phyloP scores from a whole-genome alignment of 1,140 invertebrate species.

The Drosophila nasuta region DNA sequence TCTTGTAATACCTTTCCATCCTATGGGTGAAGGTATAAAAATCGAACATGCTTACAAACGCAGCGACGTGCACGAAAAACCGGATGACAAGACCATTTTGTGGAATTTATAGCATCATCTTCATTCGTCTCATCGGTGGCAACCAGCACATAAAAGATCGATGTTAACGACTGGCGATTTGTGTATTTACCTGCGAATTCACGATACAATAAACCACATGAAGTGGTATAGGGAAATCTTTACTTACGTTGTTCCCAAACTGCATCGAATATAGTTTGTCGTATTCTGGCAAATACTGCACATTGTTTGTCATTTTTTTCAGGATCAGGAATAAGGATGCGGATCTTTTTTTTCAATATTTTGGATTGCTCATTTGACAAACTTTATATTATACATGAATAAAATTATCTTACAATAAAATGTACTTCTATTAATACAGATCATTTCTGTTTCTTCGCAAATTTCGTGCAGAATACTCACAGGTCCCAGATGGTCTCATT shows the following conservation, averaged over 20 bases:
- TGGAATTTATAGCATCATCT: conserved; percentile 40
- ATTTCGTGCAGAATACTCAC: conserved; percentile 61
- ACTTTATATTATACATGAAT: conserved; percentile 19
- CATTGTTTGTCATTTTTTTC: conserved; percentile 28
- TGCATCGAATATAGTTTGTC: conserved; percentile 55
- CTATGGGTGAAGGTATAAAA: no score
- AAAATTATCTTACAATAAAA: no score
- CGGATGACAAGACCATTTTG: conserved; percentile 63
- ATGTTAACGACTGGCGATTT: no score
- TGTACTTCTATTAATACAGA: no score
- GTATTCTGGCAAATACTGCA: conserved; percentile 26
- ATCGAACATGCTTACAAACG: conserved; percentile 50
- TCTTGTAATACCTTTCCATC: no score
- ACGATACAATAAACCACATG: neutral
- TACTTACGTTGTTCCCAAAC: conserved; percentile 74
- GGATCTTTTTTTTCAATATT: conserved; percentile 40
- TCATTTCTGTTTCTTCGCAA: no score
- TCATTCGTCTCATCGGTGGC: no score
- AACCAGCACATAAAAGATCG: no score
- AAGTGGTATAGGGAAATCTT: neutral
- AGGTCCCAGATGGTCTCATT: conserved; percentile 70
- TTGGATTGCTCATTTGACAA: conserved; percentile 40
- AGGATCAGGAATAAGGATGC: conserved; percentile 43
- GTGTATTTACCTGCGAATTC: conserved; percentile 55
- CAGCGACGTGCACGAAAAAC: conserved; percentile 73